phyloP scores from a whole-genome alignment of 2,113 vertebrate species.

The Falco punctatus region DNA sequence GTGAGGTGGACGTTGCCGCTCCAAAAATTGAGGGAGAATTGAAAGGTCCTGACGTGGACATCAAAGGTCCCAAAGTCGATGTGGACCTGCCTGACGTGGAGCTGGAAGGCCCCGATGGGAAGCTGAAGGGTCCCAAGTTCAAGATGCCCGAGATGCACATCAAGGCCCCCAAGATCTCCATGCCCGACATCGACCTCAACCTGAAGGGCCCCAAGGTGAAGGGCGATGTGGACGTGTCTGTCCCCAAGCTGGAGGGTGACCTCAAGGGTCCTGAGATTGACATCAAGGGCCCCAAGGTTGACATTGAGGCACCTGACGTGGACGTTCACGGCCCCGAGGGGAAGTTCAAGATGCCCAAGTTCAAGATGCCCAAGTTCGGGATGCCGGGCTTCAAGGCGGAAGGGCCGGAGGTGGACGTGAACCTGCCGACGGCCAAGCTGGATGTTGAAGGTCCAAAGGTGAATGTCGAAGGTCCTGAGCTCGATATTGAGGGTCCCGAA shows the following conservation, averaged over 20 bases:
- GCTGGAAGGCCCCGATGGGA: neutral
- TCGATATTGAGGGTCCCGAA: no score
- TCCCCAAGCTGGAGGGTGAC: neutral
- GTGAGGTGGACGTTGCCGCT: slow-evolving; percentile 10
- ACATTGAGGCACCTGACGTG: fast-evolving
- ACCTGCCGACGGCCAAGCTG: no score
- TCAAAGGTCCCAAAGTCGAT: slow-evolving; percentile 43
- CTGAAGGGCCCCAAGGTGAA: slow-evolving; percentile 42
- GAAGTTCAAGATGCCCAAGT: neutral
- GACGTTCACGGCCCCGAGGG: neutral
- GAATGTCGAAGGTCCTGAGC: no score
- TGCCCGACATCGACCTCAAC: no score
- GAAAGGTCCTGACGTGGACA: slow-evolving; percentile 26
- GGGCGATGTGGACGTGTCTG: fast-evolving
- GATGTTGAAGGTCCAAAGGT: no score
- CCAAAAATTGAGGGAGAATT: no score
- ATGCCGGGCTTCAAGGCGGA: neutral
- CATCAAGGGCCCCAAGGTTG: neutral
- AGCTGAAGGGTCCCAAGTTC: slow-evolving; percentile 66
- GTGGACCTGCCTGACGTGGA: neutral
- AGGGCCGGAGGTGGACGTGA: no score
- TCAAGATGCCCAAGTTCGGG: neutral
- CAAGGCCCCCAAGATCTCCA: no score
- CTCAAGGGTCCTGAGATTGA: fast-evolving
- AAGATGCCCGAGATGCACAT: slow-evolving; percentile 70